phyloP scores from a whole-genome alignment of 2,888 invertebrate genomes.

The Thumatha senex region DNA sequence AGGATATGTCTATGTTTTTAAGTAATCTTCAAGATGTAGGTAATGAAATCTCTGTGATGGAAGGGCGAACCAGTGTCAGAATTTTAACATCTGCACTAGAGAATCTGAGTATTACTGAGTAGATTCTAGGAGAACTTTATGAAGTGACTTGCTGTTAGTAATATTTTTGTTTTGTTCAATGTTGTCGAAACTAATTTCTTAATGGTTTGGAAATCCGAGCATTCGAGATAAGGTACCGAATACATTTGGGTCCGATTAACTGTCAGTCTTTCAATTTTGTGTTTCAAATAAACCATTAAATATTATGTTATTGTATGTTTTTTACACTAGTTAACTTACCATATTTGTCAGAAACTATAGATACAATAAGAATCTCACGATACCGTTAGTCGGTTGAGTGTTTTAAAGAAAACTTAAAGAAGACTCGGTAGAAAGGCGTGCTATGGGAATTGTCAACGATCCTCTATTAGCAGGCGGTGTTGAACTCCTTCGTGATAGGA shows the following conservation, averaged over 20 bases:
- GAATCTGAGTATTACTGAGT: conserved; percentile 79
- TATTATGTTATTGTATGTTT: conserved; percentile 27
- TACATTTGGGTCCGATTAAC: conserved; percentile 73
- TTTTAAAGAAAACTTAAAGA: too few relatives aligned
- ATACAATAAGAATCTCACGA: too few relatives aligned
- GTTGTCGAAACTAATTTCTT: conserved; percentile 79
- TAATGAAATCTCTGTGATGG: conserved; percentile 79
- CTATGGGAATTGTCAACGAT: too few relatives aligned
- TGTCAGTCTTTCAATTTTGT: conserved; percentile 81
- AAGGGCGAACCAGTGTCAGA: conserved; percentile 62
- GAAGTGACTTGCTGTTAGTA: conserved; percentile 78
- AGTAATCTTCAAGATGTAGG: conserved; percentile 69
- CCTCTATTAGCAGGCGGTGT: too few relatives aligned
- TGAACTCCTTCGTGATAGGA: too few relatives aligned
- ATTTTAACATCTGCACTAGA: conserved; percentile 67
- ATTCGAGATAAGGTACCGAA: conserved; percentile 60
- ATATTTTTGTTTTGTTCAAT: conserved; percentile 78
- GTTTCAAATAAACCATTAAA: conserved; percentile 81
- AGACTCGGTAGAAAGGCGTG: too few relatives aligned
- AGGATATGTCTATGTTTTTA: conserved; percentile 71
- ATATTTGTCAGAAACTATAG: too few relatives aligned
- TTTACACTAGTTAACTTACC: background rate
- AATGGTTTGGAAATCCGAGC: conserved; percentile 70
- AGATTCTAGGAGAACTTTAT: conserved; percentile 71
- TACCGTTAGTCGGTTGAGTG: too few relatives aligned